Evolutionary conservation across 2,888 invertebrate genomes (phyloP).

Genomic region (Ophraella communa): DNA sequence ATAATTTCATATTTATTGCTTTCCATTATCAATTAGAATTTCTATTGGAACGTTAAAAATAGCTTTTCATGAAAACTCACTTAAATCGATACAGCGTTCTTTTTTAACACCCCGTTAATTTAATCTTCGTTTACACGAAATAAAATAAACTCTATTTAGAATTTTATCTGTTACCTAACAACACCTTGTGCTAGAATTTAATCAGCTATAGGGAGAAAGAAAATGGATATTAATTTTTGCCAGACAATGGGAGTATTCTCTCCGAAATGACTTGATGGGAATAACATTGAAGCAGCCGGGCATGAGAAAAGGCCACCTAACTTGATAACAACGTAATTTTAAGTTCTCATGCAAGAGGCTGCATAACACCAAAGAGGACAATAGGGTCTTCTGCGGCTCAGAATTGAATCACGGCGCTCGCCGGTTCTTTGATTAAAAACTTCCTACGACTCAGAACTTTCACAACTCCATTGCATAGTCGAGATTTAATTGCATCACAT

Average conservation of each 20-base stretch:
- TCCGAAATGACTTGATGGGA: constrained; percentile 30
- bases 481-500: constrained; percentile 55
- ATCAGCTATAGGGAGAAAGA: constrained; percentile 8
- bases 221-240: constrained; percentile 33
- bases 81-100: background rate
- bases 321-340: constrained; percentile 56
- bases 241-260: constrained; percentile 25
- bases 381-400: constrained; percentile 52
- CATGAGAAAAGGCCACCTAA: constrained; percentile 45
- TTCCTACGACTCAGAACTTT: constrained; percentile 50
- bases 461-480: constrained; percentile 53
- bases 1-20: no score
- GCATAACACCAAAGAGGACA: constrained; percentile 52
- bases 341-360: constrained; percentile 52
- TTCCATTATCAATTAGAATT: background rate
- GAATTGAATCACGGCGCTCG: constrained; percentile 52
- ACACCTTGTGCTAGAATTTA: background rate
- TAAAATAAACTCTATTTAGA: background rate
- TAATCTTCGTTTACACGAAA: background rate
- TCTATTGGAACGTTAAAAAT: background rate
- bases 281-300: constrained; percentile 18
- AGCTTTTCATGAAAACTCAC: background rate
- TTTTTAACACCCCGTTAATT: background rate
- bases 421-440: constrained; percentile 56
- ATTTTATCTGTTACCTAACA: background rate